Evolutionary conservation across 1,140 invertebrate species (phyloP), one percentile per base, ranked within the genome.

Genomic region (Bombyx mandarina): DNA sequence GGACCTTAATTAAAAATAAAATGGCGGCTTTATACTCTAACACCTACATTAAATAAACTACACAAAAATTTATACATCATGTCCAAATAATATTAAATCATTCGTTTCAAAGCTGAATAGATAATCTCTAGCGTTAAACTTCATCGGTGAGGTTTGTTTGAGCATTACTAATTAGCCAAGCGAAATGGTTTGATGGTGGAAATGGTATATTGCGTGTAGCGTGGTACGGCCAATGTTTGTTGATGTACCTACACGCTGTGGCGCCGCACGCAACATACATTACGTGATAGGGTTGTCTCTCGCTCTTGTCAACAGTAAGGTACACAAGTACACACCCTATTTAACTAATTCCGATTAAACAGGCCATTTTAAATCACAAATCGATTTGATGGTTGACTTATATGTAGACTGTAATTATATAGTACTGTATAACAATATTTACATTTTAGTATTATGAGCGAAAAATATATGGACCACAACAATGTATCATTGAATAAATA

Each of bases 1-100:
- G 56, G 26, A 45, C n/a, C 45, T 56, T 56, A 45, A 57, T 53
- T 63, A 56, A 59, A 49, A 63, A 59, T 57, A 63, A 57, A 52
- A 54, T 52, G 43, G 44, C 42, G 43, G 52, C 44, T 54, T 54
- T 35, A 35, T 35, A 3, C 26, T 35, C 26, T 35, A 35, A 35
- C 26, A 35, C 12, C 45, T 7, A 7, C 45, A 47, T 47, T 10
- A 9, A 5, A 47, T 10, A 10, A 10, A 47, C 45, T 12, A 47
- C 45, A 47, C 45, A 4, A 47, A 47, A 47, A 1, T 47, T 10
- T 6, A 47, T 8, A 35, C 6, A 46, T 46, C 3, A 46, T 46
- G 45, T 46, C 1, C n/a, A 8, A 46, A 46, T 9, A 46, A 46
- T 7, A 6, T 4, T 8, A 2, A 46, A 35, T 35, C 26, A 35